Evolutionary conservation across 1,140 invertebrate species (phyloP).

Genomic region (Pectinophora gossypiella): DNA sequence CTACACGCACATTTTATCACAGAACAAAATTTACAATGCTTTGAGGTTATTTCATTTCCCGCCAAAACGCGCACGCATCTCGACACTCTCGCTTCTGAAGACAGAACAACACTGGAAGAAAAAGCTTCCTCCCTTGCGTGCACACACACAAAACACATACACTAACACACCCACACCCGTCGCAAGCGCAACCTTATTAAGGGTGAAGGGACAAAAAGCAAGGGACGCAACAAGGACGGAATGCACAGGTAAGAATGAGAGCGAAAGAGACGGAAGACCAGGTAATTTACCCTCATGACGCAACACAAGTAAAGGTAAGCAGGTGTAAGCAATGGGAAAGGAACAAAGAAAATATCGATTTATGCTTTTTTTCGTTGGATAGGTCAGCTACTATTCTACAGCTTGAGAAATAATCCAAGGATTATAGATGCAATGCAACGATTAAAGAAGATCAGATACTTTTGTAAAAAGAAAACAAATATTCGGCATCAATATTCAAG

Average conservation of each 20-base stretch:
- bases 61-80: slow-evolving; percentile 41
- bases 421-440: too few species aligned
- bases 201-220: slow-evolving; percentile 63
- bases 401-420: too few species aligned
- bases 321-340: slow-evolving; percentile 57
- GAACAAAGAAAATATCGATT: slow-evolving; percentile 52
- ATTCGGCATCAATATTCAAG: too few species aligned
- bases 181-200: slow-evolving; percentile 51
- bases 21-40: not conserved
- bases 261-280: slow-evolving; percentile 33
- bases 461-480: too few species aligned
- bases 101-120: slow-evolving; percentile 37
- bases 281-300: slow-evolving; percentile 55
- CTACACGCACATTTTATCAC: slow-evolving; percentile 13
- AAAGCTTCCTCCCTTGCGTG: slow-evolving; percentile 30
- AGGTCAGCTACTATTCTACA: slow-evolving; percentile 59
- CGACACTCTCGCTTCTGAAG: slow-evolving; percentile 41
- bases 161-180: slow-evolving; percentile 41
- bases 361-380: slow-evolving; percentile 50
- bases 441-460: too few species aligned
- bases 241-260: slow-evolving; percentile 14
- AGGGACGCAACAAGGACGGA: slow-evolving; percentile 35
- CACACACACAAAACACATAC: slow-evolving; percentile 33
- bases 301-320: slow-evolving; percentile 52
- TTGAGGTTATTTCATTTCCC: slow-evolving; percentile 33